Evolutionary conservation across 2,888 invertebrate species (phyloP).

Genomic region (Drosophila melanosoma): DNA sequence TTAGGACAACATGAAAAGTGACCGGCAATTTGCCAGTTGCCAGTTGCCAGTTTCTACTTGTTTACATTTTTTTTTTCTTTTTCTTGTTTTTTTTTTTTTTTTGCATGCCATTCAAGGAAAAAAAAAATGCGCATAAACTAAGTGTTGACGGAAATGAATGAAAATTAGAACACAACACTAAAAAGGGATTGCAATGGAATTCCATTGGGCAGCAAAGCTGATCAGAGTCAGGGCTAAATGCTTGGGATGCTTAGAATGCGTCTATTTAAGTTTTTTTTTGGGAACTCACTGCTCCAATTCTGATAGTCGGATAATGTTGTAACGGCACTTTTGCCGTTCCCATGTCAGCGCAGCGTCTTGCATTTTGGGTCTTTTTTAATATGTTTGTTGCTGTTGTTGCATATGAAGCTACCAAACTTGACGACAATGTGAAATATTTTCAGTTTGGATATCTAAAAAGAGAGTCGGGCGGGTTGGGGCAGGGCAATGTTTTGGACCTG

Average conservation of each 20-base stretch:
- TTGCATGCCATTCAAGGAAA: background rate
- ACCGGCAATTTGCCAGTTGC: constrained; percentile 71
- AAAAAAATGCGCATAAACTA: constrained; percentile 2
- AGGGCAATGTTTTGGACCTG: constrained; percentile 46
- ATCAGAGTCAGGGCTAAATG: constrained; percentile 16
- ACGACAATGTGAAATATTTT: constrained; percentile 54
- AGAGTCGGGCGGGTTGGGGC: constrained; percentile 8
- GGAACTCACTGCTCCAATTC: constrained; percentile 41
- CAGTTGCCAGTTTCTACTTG: constrained; percentile 2
- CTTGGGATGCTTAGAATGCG: constrained; percentile 26
- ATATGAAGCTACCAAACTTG: constrained; percentile 50
- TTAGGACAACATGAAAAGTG: constrained; percentile 71
- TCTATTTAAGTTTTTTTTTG: constrained; percentile 13
- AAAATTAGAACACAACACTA: constrained; percentile 23
- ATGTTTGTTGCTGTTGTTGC: constrained; percentile 7
- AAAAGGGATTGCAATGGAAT: constrained; percentile 20
- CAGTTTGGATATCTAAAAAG: constrained; percentile 40
- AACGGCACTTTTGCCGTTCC: constrained; percentile 42
- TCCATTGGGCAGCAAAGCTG: background rate
- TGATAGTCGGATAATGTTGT: constrained; percentile 37
- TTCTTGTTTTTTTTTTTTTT: background rate
- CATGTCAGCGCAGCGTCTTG: constrained; percentile 29
- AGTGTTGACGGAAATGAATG: background rate
- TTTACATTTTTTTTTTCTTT: background rate
- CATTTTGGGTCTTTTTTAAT: constrained; percentile 21